phyloP scores from a whole-genome alignment of 2,888 invertebrate species.

The Thereva nobilitata region DNA sequence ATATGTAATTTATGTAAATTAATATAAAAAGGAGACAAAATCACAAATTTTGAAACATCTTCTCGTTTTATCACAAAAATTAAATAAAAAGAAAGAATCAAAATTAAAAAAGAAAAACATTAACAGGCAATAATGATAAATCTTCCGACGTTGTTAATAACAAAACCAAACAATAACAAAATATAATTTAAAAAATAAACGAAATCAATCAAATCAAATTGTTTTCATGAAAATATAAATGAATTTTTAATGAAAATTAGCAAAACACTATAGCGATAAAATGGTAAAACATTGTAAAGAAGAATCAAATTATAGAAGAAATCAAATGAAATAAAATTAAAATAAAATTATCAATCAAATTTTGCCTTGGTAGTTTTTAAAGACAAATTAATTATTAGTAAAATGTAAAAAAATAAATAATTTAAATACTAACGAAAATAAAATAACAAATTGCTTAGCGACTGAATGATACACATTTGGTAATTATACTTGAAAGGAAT shows the following conservation, averaged over 20 bases:
- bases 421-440: slow-evolving; percentile 22
- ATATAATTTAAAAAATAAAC: neutral
- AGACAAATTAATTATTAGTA: slow-evolving; percentile 2
- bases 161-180: slow-evolving; percentile 11
- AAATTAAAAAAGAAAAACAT: slow-evolving; percentile 11
- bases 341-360: slow-evolving; percentile 51
- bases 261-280: neutral
- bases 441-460: slow-evolving; percentile 29
- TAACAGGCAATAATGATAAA: slow-evolving; percentile 26
- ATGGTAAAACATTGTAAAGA: slow-evolving; percentile 11
- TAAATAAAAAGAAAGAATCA: slow-evolving; percentile 2
- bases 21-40: slow-evolving; percentile 6
- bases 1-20: too few relatives aligned
- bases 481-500: neutral
- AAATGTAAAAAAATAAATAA: slow-evolving; percentile 2
- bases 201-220: slow-evolving; percentile 7
- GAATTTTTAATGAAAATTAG: neutral
- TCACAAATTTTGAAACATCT: neutral
- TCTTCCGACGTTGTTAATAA: slow-evolving; percentile 14
- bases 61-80: slow-evolving; percentile 6
- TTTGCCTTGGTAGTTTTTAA: slow-evolving; percentile 51
- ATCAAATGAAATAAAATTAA: slow-evolving; percentile 25
- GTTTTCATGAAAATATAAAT: neutral
- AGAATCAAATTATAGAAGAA: neutral
- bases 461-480: slow-evolving; percentile 28